Base-by-base conservation (phyloP, 2,888 invertebrate genomes). In the Tenthredo notha region DNA sequence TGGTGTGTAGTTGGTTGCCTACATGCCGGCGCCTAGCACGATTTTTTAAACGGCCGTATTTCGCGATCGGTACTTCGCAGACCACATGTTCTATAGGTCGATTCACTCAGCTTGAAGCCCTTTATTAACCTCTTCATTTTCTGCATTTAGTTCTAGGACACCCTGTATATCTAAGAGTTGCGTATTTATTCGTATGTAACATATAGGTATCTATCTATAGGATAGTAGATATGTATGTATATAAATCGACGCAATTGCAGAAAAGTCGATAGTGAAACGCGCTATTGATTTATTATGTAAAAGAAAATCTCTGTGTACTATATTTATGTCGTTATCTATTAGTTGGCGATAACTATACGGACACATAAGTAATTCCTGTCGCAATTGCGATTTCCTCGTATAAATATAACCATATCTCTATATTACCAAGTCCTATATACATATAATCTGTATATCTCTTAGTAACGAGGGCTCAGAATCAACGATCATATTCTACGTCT, bases 301-400 rank as follows among this genome's bases (percentile, higher is more conserved):
- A 75, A 25, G 25, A 61, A 47, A 70, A 70, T 70, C 90, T 90
- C 87, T 33, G 15, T 25, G 33, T 25, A 61, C 15, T 67, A 37
- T 7, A 37, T 37, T 37, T 37, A 18, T 58, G 21, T 21, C n/a
- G 58, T n/a, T 18, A 67, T 67, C 6, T 29, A 33, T 65, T 87
- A 91, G 90, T 90, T 90, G 90, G 88, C 91, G 84, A 86, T 33
- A 78, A 47, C 21, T 54, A 9, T 54, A 9, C 15, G 10, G 12
- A 40, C 21, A 37, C 21, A 74, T n/a, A 74, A 74, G n/a, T 84
- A 74, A 84, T 70, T 84, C 84, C 72, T 47, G 72, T 74, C 72
- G 72, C 21, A 74, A 74, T 74, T 21, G 72, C 37, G 37, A 2
- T 72, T 72, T 72, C 40, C 72, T 72, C 21, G 72, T 72, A 72